Conservation (phyloP, 1,140 invertebrate species). For the Helicoverpa armigera region DNA sequence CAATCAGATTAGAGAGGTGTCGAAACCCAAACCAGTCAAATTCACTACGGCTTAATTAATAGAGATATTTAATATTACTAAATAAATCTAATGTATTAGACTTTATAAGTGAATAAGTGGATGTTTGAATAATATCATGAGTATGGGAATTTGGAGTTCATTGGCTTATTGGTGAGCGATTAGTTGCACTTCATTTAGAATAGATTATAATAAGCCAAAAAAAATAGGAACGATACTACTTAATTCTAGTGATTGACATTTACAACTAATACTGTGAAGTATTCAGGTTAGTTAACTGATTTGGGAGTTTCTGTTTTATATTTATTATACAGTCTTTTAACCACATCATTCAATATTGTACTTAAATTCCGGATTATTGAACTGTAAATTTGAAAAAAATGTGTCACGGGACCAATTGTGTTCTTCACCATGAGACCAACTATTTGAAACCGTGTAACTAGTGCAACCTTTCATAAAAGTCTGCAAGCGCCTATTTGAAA, state of each 20-base stretch:
- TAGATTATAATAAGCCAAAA: conserved; percentile 3
- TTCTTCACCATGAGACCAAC: too few relatives aligned
- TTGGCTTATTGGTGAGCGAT: neutral
- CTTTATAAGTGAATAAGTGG: conserved; percentile 3
- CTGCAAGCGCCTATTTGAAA: neutral
- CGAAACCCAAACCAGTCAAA: conserved; percentile 44
- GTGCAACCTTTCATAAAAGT: too few relatives aligned
- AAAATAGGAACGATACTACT: neutral
- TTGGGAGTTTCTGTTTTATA: too few relatives aligned
- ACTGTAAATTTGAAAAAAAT: too few relatives aligned
- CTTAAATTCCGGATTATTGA: too few relatives aligned
- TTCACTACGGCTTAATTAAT: conserved; percentile 40
- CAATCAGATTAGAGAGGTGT: conserved; percentile 50
- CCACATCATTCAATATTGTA: too few relatives aligned
- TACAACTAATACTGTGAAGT: too few relatives aligned
- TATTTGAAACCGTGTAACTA: too few relatives aligned
- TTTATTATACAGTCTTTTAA: too few relatives aligned
- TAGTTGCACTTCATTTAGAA: neutral
- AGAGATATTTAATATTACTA: conserved; percentile 14
- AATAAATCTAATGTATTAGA: conserved; percentile 20
- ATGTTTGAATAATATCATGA: conserved; percentile 20
- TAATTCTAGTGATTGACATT: neutral
- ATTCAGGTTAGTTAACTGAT: too few relatives aligned
- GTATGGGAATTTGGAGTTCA: conserved; percentile 1
- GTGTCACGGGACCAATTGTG: too few relatives aligned